A percentile compares a stretch with the other conserved stretches of the same genome.
Conservation (phyloP, 2,888 invertebrate genomes). For the Hecatera dysodea region DNA sequence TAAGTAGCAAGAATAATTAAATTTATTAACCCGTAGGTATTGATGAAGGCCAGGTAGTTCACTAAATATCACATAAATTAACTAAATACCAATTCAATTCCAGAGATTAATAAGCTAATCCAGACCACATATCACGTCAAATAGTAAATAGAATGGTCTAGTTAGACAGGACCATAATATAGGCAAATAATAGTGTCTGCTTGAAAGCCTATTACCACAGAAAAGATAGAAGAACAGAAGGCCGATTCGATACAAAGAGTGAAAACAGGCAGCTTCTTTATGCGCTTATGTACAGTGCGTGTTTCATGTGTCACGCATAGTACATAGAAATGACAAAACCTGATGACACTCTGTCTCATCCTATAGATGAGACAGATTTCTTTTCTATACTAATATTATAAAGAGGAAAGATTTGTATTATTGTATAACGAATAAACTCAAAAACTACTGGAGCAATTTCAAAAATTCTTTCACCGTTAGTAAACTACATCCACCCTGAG, state of each 20-base stretch:
- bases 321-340: no score
- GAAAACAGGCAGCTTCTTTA: background rate
- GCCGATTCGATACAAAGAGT: background rate
- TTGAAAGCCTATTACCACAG: slow-evolving; percentile 35
- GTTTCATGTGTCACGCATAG: no score
- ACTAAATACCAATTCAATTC: slow-evolving; percentile 11
- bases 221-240: background rate
- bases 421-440: no score
- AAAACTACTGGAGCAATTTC: no score
- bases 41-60: background rate
- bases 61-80: background rate
- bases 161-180: slow-evolving; percentile 25
- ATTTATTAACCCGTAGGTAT: background rate
- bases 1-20: background rate
- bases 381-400: no score
- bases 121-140: slow-evolving; percentile 18
- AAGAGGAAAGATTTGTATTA: no score
- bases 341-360: no score
- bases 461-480: no score
- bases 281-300: no score
- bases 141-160: slow-evolving; percentile 18
- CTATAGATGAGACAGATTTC: no score
- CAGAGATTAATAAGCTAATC: slow-evolving; percentile 21
- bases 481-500: no score
- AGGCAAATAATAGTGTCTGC: slow-evolving; percentile 22